Percentiles rank a stretch among this genome's conserved stretches.
These are phyloP conservation scores for Petroica traversi DNA, from an alignment of 2,113 vertebrate species.

Conservation along the genomic window DNA sequence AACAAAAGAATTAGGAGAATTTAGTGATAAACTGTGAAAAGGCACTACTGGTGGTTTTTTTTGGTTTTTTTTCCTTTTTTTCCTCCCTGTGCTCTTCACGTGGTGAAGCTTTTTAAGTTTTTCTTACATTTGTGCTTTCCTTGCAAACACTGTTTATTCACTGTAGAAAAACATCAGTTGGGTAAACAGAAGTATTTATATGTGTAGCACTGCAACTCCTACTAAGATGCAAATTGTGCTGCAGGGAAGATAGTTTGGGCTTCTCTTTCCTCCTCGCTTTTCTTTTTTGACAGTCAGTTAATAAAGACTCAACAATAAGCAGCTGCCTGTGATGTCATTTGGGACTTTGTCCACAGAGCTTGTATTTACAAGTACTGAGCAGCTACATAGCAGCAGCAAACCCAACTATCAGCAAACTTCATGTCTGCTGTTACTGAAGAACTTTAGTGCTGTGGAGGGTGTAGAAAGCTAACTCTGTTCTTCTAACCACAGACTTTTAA, in stretches of 20 bases:
- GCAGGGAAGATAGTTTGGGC: constrained; percentile 69
- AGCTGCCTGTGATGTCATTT: constrained; percentile 85
- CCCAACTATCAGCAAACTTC: constrained; percentile 68
- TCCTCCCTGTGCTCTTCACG: background rate
- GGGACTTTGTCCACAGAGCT: constrained; percentile 82
- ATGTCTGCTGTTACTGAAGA: constrained; percentile 48
- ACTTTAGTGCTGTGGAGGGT: constrained; percentile 51
- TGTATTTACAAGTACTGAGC: constrained; percentile 82
- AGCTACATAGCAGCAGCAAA: constrained; percentile 61
- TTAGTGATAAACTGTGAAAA: background rate
- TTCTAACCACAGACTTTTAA: constrained; percentile 56
- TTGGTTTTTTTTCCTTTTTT: background rate
- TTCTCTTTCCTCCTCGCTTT: constrained; percentile 52
- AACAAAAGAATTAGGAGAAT: background rate
- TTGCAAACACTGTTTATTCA: constrained; percentile 26
- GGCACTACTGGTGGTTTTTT: background rate
- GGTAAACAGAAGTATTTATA: constrained; percentile 67
- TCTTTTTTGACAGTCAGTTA: constrained; percentile 80
- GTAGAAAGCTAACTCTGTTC: constrained; percentile 56
- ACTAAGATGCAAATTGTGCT: constrained; percentile 63
- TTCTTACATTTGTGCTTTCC: constrained; percentile 32
- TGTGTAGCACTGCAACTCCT: constrained; percentile 45
- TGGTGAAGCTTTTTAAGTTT: background rate
- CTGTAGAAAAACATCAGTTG: constrained; percentile 55
- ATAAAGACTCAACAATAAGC: constrained; percentile 85